Evolutionary conservation across 2,888 invertebrate species (phyloP).

Genomic region (Metopia argyrocephala): DNA sequence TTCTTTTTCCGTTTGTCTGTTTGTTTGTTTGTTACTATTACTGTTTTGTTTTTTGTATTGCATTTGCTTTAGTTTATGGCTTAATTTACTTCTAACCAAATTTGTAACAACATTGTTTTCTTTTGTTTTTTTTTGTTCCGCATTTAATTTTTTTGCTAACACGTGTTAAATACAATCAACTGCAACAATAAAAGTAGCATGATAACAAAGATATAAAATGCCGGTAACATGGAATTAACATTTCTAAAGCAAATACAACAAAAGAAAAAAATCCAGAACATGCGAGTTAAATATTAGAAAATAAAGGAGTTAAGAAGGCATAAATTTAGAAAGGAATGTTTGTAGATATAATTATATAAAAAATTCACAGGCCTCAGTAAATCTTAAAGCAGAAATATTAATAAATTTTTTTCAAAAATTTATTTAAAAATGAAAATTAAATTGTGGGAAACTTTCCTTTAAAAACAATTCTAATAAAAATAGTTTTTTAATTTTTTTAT

Average conservation of each 20-base stretch:
- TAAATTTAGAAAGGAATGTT: no score
- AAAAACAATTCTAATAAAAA: no score
- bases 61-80: slow-evolving; percentile 54
- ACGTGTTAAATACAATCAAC: slow-evolving; percentile 57
- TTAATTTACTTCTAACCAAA: slow-evolving; percentile 63
- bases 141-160: slow-evolving; percentile 35
- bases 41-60: neutral
- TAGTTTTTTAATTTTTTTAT: no score
- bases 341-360: no score
- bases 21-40: neutral
- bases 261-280: slow-evolving; percentile 1
- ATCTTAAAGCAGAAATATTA: no score
- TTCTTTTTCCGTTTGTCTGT: slow-evolving; percentile 6
- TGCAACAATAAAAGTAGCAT: slow-evolving; percentile 1
- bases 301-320: neutral
- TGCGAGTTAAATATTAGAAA: neutral
- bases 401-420: no score
- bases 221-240: slow-evolving; percentile 57
- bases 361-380: no score
- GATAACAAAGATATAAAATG: slow-evolving; percentile 16
- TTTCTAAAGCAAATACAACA: slow-evolving; percentile 37
- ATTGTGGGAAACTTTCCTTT: no score
- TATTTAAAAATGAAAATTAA: no score
- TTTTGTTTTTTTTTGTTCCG: neutral
- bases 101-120: slow-evolving; percentile 50